Conservation (phyloP, 2,113 vertebrate species). For the Cyanoliseus patagonus region DNA sequence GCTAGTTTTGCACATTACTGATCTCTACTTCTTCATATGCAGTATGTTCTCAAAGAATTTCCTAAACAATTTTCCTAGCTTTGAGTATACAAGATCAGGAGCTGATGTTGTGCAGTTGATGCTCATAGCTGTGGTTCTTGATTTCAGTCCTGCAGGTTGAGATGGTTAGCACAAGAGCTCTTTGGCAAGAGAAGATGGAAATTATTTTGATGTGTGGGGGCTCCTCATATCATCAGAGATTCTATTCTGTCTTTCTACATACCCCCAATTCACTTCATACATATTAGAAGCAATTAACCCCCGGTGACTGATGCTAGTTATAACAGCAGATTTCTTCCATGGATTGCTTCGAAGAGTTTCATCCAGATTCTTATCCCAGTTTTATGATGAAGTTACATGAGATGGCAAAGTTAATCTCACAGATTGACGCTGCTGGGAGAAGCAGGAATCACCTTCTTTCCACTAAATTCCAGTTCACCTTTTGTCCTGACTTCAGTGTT, state of each 20-base stretch:
- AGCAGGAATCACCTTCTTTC: background rate
- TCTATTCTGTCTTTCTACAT: background rate
- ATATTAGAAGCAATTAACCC: background rate
- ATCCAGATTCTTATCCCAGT: background rate
- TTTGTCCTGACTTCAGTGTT: background rate
- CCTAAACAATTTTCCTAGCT: background rate
- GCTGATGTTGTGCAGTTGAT: background rate
- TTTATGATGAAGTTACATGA: background rate
- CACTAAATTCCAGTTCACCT: background rate
- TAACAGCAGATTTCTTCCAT: background rate
- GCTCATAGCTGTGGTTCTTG: background rate
- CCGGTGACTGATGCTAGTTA: background rate
- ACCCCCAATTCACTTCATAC: background rate
- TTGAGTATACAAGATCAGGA: background rate
- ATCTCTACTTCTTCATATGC: background rate
- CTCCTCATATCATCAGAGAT: background rate
- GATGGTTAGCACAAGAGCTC: background rate
- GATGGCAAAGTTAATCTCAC: background rate
- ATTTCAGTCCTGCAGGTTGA: background rate
- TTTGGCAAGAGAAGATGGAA: background rate
- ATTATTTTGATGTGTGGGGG: background rate
- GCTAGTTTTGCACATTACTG: background rate
- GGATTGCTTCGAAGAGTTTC: background rate
- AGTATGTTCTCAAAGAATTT: background rate
- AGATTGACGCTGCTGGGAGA: background rate